Percentiles rank a stretch among this genome's conserved stretches.
These are phyloP conservation scores for Toxotes jaculatrix DNA, from an alignment of 2,113 vertebrate genomes.

Conservation along the genomic window DNA sequence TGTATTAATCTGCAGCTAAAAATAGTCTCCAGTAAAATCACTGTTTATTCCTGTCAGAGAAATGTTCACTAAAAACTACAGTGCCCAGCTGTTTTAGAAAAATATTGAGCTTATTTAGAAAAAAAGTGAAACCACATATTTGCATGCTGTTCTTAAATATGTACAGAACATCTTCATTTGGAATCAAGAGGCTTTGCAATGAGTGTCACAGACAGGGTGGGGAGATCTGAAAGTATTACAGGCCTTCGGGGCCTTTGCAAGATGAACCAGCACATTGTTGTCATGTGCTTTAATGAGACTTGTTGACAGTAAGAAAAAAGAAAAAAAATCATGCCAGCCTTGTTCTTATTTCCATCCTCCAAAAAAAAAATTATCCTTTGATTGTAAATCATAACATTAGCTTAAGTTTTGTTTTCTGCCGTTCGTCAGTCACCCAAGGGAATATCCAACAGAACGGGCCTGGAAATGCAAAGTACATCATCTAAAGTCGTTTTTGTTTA, in stretches of 20 bases:
- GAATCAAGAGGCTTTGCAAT: neutral
- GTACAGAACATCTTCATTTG: neutral
- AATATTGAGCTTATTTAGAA: neutral
- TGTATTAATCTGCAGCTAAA: neutral
- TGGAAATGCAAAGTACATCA: slow-evolving; percentile 50
- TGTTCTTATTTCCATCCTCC: neutral
- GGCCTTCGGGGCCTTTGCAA: neutral
- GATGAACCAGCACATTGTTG: neutral
- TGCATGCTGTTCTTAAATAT: too few relatives aligned
- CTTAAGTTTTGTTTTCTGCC: neutral
- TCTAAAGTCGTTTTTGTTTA: neutral
- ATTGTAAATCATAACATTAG: neutral
- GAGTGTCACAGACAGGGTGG: neutral
- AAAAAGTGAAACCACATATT: neutral
- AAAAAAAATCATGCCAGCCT: neutral
- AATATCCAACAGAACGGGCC: neutral
- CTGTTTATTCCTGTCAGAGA: neutral
- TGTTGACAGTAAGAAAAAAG: neutral
- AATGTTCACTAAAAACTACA: neutral
- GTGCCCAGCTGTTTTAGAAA: neutral
- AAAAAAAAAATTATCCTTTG: neutral
- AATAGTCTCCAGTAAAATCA: neutral
- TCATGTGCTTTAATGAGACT: neutral
- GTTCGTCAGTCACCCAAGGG: neutral
- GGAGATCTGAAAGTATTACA: neutral